phyloP scores from a whole-genome alignment of 2,888 invertebrate genomes.

The Sepioteuthis lessoniana region DNA sequence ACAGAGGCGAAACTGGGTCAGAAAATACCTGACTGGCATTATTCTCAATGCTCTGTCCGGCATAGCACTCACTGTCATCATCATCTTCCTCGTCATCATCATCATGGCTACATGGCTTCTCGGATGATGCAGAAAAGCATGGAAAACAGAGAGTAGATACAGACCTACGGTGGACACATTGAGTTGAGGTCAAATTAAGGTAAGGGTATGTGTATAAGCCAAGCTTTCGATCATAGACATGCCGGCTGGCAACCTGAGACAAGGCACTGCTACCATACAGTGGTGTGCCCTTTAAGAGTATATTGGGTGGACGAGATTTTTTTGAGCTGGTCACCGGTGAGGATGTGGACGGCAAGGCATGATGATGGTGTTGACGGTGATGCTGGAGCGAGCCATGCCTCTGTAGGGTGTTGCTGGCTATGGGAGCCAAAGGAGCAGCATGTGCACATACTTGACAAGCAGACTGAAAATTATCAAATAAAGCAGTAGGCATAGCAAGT shows the following conservation, averaged over 20 bases:
- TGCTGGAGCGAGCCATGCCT: conserved; percentile 15
- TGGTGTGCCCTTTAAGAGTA: background rate
- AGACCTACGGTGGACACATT: conserved; percentile 24
- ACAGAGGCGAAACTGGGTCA: conserved; percentile 41
- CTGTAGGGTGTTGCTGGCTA: background rate
- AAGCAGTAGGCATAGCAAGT: conserved; percentile 36
- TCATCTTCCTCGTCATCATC: background rate
- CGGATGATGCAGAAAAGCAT: conserved; percentile 42
- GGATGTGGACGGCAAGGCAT: background rate
- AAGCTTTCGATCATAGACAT: conserved; percentile 45
- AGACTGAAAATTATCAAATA: conserved; percentile 42
- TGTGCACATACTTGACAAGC: conserved; percentile 39
- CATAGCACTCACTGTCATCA: background rate
- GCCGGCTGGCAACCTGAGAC: background rate
- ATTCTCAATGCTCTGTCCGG: background rate
- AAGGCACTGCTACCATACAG: background rate
- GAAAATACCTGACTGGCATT: conserved; percentile 36
- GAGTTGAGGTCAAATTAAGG: background rate
- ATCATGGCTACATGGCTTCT: conserved; percentile 37
- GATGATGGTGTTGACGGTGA: background rate
- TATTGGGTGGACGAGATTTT: conserved; percentile 25
- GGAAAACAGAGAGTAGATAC: conserved; percentile 43
- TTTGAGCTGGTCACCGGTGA: background rate
- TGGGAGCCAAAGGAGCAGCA: conserved; percentile 2
- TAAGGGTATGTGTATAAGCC: conserved; percentile 44